Evolutionary conservation across 2,888 invertebrate genomes (phyloP).

Genomic region (Liopterus haemorrhoidalis): DNA sequence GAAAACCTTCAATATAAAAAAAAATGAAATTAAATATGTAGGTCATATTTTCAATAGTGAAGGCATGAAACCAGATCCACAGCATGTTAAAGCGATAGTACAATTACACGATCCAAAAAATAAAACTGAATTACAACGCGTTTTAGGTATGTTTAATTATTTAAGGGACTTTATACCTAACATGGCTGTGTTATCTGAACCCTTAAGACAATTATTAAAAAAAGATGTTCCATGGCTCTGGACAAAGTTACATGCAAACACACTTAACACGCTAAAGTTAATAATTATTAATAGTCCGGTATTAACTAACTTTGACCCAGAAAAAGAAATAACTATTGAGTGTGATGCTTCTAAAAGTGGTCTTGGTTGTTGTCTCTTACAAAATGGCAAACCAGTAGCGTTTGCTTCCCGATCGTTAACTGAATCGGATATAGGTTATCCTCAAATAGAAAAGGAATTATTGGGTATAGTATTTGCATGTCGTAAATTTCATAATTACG

Average conservation of each 20-base stretch:
- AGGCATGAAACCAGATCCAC: too few relatives aligned
- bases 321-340: constrained; percentile 2
- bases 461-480: neutral
- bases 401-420: constrained; percentile 3
- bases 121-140: constrained; percentile 14
- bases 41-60: neutral
- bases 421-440: constrained; percentile 2
- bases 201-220: constrained; percentile 9
- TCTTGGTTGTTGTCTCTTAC: constrained; percentile 7
- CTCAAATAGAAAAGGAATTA: constrained; percentile 4
- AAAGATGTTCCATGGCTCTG: constrained; percentile 5
- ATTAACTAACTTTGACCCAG: neutral
- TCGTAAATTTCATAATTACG: neutral
- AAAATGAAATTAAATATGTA: neutral
- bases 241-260: neutral
- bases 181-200: constrained; percentile 9
- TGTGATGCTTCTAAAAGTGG: constrained; percentile 6
- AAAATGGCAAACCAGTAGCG: constrained; percentile 4
- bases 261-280: neutral
- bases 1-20: constrained; percentile 1
- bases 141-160: constrained; percentile 19
- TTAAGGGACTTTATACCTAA: constrained; percentile 13
- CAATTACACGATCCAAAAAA: constrained; percentile 1
- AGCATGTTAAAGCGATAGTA: neutral
- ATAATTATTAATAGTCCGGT: neutral